Evolutionary conservation across 2,797 vertebrate genomes (phyloP).

Genomic region (Lemur catta): DNA sequence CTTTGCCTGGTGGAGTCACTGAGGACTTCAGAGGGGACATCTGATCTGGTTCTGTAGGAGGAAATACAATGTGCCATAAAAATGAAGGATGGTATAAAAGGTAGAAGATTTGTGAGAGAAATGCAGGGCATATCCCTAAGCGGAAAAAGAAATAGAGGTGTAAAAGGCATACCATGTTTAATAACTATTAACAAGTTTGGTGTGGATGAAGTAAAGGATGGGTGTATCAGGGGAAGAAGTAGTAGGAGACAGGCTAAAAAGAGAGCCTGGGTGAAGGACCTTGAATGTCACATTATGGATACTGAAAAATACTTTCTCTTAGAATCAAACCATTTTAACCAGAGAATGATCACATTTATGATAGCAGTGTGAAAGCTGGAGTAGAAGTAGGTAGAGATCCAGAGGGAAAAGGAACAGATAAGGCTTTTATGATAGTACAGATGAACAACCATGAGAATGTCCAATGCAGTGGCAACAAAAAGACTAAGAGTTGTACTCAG

Average conservation of each 20-base stretch:
- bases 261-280: background rate
- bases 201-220: background rate
- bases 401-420: background rate
- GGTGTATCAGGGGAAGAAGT: background rate
- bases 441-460: background rate
- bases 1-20: background rate
- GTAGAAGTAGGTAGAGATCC: background rate
- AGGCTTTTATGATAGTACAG: background rate
- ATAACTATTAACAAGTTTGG: background rate
- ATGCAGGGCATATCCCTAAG: background rate
- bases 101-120: background rate
- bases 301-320: background rate
- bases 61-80: background rate
- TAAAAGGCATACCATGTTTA: background rate
- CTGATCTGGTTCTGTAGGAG: background rate
- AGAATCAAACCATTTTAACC: constrained; percentile 30
- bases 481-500: background rate
- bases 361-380: background rate
- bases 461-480: background rate
- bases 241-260: background rate
- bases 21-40: background rate
- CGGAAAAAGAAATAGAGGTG: background rate
- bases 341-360: background rate
- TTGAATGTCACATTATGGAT: background rate
- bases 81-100: background rate